These are phyloP conservation scores for Microtus ochrogaster DNA, from an alignment of 2,113 vertebrate genomes.

Conservation along the genomic window DNA sequence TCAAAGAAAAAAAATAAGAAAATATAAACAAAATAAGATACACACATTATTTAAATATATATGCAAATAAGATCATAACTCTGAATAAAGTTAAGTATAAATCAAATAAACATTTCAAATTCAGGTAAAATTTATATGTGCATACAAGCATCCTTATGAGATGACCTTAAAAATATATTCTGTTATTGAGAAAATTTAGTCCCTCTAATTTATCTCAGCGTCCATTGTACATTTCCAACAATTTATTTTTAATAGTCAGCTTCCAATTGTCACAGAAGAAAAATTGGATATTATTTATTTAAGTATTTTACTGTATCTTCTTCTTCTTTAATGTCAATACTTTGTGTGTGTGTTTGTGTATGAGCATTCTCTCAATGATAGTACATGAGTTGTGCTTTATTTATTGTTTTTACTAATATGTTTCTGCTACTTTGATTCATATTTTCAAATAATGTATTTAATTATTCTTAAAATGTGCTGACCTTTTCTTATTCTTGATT, in stretches of 20 bases:
- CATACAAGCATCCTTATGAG: neutral
- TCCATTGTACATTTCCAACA: neutral
- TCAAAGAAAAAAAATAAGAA: neutral
- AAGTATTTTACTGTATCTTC: neutral
- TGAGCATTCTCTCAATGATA: neutral
- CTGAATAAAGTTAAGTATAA: neutral
- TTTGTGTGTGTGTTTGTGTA: neutral
- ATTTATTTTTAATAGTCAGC: neutral
- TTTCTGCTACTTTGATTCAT: neutral
- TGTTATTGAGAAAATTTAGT: neutral
- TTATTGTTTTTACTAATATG: neutral
- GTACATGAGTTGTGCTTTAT: neutral
- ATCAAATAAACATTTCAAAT: neutral
- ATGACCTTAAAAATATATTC: neutral
- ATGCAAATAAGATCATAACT: neutral
- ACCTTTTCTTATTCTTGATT: neutral
- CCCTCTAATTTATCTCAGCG: neutral
- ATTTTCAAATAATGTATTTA: neutral
- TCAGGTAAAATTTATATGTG: neutral
- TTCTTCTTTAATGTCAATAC: neutral
- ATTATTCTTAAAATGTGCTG: neutral
- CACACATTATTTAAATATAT: neutral
- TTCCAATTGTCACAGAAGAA: neutral
- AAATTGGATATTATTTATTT: neutral
- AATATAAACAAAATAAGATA: neutral